phyloP scores from a whole-genome alignment of 1,140 invertebrate genomes.

The Apis dorsata region DNA sequence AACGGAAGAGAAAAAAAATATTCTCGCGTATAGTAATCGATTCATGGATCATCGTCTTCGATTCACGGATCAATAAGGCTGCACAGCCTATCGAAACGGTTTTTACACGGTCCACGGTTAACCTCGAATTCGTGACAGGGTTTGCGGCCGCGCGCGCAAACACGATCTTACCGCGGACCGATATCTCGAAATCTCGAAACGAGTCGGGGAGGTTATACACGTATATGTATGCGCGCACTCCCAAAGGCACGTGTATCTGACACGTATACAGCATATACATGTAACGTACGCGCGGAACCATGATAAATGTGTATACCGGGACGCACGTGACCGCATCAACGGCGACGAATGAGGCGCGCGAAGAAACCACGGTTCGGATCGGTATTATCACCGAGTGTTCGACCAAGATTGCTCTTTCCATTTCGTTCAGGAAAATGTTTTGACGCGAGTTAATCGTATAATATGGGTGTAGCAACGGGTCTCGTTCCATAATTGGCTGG shows the following conservation, averaged over 20 bases:
- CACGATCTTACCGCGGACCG: constrained; percentile 4
- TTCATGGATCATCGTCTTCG: constrained; percentile 8
- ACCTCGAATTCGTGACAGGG: constrained; percentile 43
- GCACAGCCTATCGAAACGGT: constrained; percentile 40
- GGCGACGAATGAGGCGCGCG: neutral
- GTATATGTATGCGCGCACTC: neutral
- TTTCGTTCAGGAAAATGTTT: constrained; percentile 33
- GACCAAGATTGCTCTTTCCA: constrained; percentile 15
- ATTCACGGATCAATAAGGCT: constrained; percentile 61
- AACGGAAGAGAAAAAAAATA: constrained; percentile 8
- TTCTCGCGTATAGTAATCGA: neutral
- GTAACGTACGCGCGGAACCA: constrained; percentile 13
- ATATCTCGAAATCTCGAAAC: constrained; percentile 40
- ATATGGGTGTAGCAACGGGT: constrained; percentile 12
- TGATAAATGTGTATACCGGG: constrained; percentile 32
- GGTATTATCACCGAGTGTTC: constrained; percentile 25
- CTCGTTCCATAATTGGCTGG: neutral
- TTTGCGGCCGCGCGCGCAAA: neutral
- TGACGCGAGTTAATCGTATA: constrained; percentile 18
- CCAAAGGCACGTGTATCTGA: constrained; percentile 36
- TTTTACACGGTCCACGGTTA: constrained; percentile 45
- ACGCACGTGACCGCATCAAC: constrained; percentile 49
- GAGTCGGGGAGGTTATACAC: neutral
- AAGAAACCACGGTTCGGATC: constrained; percentile 24
- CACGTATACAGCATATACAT: constrained; percentile 8